Base-by-base conservation (phyloP, 2,113 vertebrate genomes). In the Amphiprion percula region DNA sequence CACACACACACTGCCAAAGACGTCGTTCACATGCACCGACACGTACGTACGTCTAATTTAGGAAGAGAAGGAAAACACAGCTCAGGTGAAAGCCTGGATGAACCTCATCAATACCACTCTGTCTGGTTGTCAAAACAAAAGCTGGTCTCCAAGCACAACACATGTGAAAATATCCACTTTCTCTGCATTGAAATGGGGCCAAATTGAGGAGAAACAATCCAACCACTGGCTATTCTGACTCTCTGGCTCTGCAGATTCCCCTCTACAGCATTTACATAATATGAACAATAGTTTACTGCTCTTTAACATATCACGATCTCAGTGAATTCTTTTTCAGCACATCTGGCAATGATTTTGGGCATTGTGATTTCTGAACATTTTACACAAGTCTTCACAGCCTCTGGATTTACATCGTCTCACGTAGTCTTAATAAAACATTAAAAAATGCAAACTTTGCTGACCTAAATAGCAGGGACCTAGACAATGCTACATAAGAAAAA, bases 131-230 rank as follows among this genome's bases (percentile, higher is more conserved):
- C 92, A 93, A 93, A 94, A 89, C 89, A 94, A 83, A 81, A 60
- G 77, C 47, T 24, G 73, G 88, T 94, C 80, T 93, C 88, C 87
- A 93, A 90, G 90, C 88, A 92, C 90, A 93, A 92, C 91, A 92
- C 71, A 84, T 90, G 83, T 90, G 79, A 84, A 92, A 87, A 89
- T 84, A 88, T 90, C 87, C 83, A 83, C 85, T 91, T 87, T 93
- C 88, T 79, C 86, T 60, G 66, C 60, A 59, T 73, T 83, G 87
- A 88, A 72, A 86, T 7, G n/a, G n/a, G 72, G 89, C 87, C 87
- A 88, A 87, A 91, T 73, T 87, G 72, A 82, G 61, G 63, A 90
- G 78, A 85, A 91, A 68, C 37, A 56, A 87, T 90, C 84, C 84
- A 85, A 82, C 16, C n/a, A 30, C 63, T 80, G 3, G 56, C 77